Evolutionary conservation across 2,888 invertebrate species (phyloP).

Genomic region (Lasioglossum calceatum): DNA sequence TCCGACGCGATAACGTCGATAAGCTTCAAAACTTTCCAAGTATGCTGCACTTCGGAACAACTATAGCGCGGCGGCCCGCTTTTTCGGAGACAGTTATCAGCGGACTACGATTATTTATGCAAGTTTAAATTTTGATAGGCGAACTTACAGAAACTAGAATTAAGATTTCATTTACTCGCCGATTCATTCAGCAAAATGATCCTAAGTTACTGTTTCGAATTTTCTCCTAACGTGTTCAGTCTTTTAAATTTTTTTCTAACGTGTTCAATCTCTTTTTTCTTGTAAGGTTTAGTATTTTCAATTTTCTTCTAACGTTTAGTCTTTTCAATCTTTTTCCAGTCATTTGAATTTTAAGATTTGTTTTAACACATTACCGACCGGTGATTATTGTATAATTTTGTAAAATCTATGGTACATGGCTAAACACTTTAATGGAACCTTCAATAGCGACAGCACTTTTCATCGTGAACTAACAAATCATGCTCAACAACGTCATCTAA

Average conservation of each 20-base stretch:
- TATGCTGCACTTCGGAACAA: constrained; percentile 2
- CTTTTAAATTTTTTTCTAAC: background rate
- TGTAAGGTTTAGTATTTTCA: background rate
- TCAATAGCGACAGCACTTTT: too few species aligned
- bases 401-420: too few species aligned
- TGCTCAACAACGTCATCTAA: too few species aligned
- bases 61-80: background rate
- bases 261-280: background rate
- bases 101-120: background rate
- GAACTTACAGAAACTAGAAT: constrained; percentile 2
- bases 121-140: constrained; percentile 3
- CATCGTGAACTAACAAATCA: too few species aligned
- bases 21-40: constrained; percentile 63
- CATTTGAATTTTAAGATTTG: background rate
- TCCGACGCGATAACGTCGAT: constrained; percentile 59
- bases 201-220: background rate
- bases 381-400: too few species aligned
- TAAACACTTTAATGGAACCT: too few species aligned
- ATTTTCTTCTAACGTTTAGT: background rate
- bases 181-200: background rate
- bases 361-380: too few species aligned
- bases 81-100: constrained; percentile 1
- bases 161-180: background rate
- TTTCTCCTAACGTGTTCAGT: background rate
- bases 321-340: background rate